Base-by-base conservation (phyloP, 2,888 invertebrate species). In the Lithophane semibrunnea region DNA sequence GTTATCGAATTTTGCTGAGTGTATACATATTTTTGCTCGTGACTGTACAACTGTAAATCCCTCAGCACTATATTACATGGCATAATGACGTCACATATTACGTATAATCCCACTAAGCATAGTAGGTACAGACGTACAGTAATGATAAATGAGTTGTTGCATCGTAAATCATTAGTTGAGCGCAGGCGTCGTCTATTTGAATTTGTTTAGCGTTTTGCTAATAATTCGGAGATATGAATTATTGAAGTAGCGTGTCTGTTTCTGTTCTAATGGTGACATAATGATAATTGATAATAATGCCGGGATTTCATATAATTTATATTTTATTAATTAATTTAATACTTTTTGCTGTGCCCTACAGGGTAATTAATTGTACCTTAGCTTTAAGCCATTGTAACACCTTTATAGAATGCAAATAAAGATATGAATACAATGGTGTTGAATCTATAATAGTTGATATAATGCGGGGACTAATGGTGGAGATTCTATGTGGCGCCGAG, bases 111-210 rank as follows among this genome's bases (percentile, higher is more conserved):
- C 29, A 18, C n/a, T n/a, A 42, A n/a, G 66, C 58, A 47, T 71
- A 65, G 56, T 63, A 74, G 60, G 56, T 63, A 72, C 64, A 52
- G 24, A 64, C 64, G 24, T 47, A 49, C 66, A 65, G 61, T 73
- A 64, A 71, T 75, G 86, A 86, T 79, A 73, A 73, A 84, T 54
- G 79, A 65, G 10, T 52, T 52, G 72, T 64, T 78, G 60, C 73
- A 71, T 75, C 74, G 79, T 84, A 82, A 79, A 84, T 84, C 86
- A 73, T 86, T 76, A 70, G 64, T 24, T 63, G 47, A 65, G 68
- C 82, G 60, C 70, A 29, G 44, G 74, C 74, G 83, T 71, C 74
- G 83, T 71, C 70, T 84, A 67, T 44, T 21, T 60, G 73, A 84
- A 77, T 76, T 52, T 71, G 84, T 76, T 72, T 79, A 58, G 66